A percentile compares a stretch with the other conserved stretches of the same genome.
Conservation (phyloP, 2,888 invertebrate genomes). For the Phoronis australis region DNA sequence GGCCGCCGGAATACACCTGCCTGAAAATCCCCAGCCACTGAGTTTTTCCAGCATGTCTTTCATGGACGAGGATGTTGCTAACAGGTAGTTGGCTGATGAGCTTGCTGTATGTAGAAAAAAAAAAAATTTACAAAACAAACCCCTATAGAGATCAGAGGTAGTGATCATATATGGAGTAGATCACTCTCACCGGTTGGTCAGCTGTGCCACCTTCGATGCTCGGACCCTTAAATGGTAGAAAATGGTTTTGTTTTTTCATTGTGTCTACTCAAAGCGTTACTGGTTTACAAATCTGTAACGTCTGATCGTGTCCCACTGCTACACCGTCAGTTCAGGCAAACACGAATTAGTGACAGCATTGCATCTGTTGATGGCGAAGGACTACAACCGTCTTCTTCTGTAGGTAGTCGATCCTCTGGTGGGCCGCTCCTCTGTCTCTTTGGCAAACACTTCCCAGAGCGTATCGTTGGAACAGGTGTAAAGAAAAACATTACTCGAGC, state of each 20-base stretch:
- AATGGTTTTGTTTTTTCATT: slow-evolving; percentile 12
- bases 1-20: background rate
- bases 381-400: background rate
- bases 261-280: slow-evolving; percentile 9
- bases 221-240: slow-evolving; percentile 19
- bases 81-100: slow-evolving; percentile 10
- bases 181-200: slow-evolving; percentile 13
- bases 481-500: too few species aligned
- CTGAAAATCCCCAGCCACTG: slow-evolving; percentile 1
- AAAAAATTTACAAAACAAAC: background rate
- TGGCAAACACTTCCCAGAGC: slow-evolving; percentile 5
- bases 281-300: slow-evolving; percentile 9
- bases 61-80: slow-evolving; percentile 8
- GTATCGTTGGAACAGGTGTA: slow-evolving; percentile 2
- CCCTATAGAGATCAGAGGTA: slow-evolving; percentile 9
- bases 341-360: background rate
- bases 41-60: slow-evolving; percentile 3
- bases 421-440: slow-evolving; percentile 4
- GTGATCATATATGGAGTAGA: slow-evolving; percentile 17
- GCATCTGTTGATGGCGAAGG: background rate
- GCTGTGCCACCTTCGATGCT: slow-evolving; percentile 12
- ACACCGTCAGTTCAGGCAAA: slow-evolving; percentile 4
- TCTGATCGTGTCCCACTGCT: slow-evolving; percentile 1
- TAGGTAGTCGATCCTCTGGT: slow-evolving; percentile 3
- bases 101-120: slow-evolving; percentile 5